A percentile compares a stretch with the other conserved stretches of the same genome.
phyloP scores from a whole-genome alignment of 2,113 vertebrate species.

The Leucoraja erinaceus region DNA sequence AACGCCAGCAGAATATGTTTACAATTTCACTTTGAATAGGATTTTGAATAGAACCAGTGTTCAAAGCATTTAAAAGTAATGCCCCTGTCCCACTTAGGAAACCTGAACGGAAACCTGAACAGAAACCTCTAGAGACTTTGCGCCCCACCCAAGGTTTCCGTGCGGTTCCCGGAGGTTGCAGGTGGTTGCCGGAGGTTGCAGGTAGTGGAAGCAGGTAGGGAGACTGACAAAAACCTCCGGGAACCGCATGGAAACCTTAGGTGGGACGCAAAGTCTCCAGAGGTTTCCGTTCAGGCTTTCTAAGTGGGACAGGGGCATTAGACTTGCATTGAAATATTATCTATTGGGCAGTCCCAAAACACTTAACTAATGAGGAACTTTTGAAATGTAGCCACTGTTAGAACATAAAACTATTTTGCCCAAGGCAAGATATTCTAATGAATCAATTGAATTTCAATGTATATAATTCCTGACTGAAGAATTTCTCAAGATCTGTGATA shows the following conservation, averaged over 20 bases:
- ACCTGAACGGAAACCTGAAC: too few relatives aligned
- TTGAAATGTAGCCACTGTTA: not conserved
- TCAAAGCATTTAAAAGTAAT: not conserved
- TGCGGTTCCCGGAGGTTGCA: too few relatives aligned
- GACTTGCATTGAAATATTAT: not conserved
- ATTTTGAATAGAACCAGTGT: not conserved
- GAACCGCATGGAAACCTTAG: too few relatives aligned
- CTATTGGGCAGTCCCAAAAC: not conserved
- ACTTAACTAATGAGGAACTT: not conserved
- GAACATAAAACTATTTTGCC: not conserved
- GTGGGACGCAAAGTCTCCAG: too few relatives aligned
- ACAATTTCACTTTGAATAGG: not conserved
- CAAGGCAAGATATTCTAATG: not conserved
- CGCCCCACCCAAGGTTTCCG: too few relatives aligned
- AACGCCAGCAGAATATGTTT: not conserved
- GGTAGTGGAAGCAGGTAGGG: too few relatives aligned
- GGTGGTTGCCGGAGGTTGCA: too few relatives aligned
- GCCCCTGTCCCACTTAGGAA: too few relatives aligned
- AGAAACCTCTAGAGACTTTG: too few relatives aligned
- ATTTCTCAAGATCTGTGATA: conserved; percentile 5
- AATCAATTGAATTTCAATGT: not conserved
- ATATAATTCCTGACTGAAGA: not conserved
- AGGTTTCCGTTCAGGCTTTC: too few relatives aligned
- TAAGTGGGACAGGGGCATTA: too few relatives aligned
- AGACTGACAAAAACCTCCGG: too few relatives aligned